A percentile compares a stretch with the other conserved stretches of the same genome.
phyloP scores from a whole-genome alignment of 2,113 vertebrate genomes.

The Alligator sinensis region DNA sequence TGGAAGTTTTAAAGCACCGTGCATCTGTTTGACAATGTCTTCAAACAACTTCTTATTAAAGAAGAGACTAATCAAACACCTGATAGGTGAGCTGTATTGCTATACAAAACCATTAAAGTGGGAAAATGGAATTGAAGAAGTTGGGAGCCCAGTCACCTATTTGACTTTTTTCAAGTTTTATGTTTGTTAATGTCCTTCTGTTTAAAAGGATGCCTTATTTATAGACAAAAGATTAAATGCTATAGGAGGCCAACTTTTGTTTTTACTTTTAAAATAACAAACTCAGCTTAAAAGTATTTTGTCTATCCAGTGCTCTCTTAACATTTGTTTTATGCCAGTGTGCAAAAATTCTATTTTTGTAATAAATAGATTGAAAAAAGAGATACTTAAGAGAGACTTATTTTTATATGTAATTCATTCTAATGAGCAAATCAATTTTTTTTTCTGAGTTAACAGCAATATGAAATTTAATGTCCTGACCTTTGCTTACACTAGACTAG shows the following conservation, averaged over 20 bases:
- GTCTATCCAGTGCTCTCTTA: slow-evolving; percentile 5
- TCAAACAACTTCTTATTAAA: slow-evolving; percentile 66
- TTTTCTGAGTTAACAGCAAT: slow-evolving; percentile 41
- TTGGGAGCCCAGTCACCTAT: slow-evolving; percentile 24
- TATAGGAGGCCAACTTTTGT: slow-evolving; percentile 10
- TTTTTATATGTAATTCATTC: slow-evolving; percentile 55
- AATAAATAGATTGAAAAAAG: background rate
- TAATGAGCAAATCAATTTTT: slow-evolving; percentile 52
- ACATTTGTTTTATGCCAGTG: slow-evolving; percentile 40
- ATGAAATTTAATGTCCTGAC: slow-evolving; percentile 54
- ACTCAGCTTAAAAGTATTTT: slow-evolving; percentile 49
- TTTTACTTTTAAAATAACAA: background rate
- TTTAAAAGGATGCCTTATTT: slow-evolving; percentile 22
- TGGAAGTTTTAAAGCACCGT: slow-evolving; percentile 70
- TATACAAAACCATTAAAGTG: slow-evolving; percentile 50
- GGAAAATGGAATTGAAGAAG: slow-evolving; percentile 50
- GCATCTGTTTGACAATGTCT: slow-evolving; percentile 67
- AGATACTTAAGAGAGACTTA: slow-evolving; percentile 21
- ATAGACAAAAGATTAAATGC: slow-evolving; percentile 14
- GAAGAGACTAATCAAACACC: slow-evolving; percentile 48
- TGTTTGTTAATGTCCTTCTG: slow-evolving; percentile 12
- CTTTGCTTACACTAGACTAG: slow-evolving; percentile 13
- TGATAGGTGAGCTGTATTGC: slow-evolving; percentile 55
- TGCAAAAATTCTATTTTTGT: slow-evolving; percentile 51
- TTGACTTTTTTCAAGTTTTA: background rate